phyloP scores from a whole-genome alignment of 2,888 invertebrate species.

The Phortica okadai region DNA sequence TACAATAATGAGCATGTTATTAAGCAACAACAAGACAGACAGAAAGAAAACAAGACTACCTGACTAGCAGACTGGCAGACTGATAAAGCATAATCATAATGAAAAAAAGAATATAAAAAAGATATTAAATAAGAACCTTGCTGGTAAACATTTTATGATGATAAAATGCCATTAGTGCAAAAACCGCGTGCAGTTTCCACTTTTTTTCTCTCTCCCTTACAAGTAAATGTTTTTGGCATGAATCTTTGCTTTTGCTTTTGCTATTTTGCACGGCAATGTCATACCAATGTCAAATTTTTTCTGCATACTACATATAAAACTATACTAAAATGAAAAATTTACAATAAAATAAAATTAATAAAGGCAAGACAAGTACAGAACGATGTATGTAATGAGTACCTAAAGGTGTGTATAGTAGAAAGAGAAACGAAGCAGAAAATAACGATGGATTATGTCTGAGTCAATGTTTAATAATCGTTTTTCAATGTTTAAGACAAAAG shows the following conservation, averaged over 20 bases:
- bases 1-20: constrained; percentile 66
- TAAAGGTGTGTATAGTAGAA: no score
- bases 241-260: not conserved
- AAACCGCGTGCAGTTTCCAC: not conserved
- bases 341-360: no score
- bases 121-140: not conserved
- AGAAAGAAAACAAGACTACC: constrained; percentile 62
- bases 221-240: not conserved
- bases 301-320: not conserved
- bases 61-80: constrained; percentile 18
- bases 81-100: not conserved
- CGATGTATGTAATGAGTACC: no score
- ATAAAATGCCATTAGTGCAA: constrained; percentile 7
- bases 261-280: not conserved
- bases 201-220: not conserved
- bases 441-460: not conserved
- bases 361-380: no score
- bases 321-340: not conserved
- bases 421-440: no score
- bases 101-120: not conserved
- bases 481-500: not conserved
- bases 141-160: not conserved
- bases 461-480: constrained; percentile 8
- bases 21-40: constrained; percentile 59
- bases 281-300: not conserved